Base-by-base conservation (phyloP, 2,797 vertebrate species). In the Calcarius lapponicus region DNA sequence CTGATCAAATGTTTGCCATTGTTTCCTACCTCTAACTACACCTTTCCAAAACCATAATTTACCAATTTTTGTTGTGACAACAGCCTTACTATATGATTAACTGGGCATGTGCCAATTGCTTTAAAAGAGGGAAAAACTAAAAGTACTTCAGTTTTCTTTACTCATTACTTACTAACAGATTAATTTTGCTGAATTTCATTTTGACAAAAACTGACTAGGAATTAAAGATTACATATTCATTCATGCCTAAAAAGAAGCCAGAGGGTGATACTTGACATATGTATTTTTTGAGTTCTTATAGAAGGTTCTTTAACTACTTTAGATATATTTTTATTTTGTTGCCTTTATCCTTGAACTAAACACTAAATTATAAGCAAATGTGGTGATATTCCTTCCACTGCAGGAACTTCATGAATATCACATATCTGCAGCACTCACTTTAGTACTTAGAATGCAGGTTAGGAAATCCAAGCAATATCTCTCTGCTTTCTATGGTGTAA, bases 61-160 rank as follows among this genome's bases (percentile, higher is more conserved):
- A 32, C 2, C 10, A 64, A 29, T 1, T 29, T 7, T 38, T 50
- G 29, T 78, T 66, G 17, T 36, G 71, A 36, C 36, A 56, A 8
- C 5, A 73, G 9, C 9, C 10, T 65, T 51, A 42, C 3, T 74
- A 53, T 38, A 31, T 53, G 43, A 38, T 58, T 32, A 61, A 78
- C 9, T 53, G 3, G 1, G 6, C 0, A 0, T 43, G 4, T 56
- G 19, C 6, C 17, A 31, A 22, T 48, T 71, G 5, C 2, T 62
- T 79, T 64, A 31, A 51, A 85, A 81, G 8, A 45, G 9, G 3
- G 8, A 42, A n/a, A 62, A 62, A 74, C 29, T 16, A 45, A 32
- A 50, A 45, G 4, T 11, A 3, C 4, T 81, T 57, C 31, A 12
- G 3, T 74, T 70, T 90, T 62, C 17, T 31, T 86, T 47, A 19